Conservation (phyloP, 37 sponge, comb jelly and placozoan species). For the Crambe crambe region DNA sequence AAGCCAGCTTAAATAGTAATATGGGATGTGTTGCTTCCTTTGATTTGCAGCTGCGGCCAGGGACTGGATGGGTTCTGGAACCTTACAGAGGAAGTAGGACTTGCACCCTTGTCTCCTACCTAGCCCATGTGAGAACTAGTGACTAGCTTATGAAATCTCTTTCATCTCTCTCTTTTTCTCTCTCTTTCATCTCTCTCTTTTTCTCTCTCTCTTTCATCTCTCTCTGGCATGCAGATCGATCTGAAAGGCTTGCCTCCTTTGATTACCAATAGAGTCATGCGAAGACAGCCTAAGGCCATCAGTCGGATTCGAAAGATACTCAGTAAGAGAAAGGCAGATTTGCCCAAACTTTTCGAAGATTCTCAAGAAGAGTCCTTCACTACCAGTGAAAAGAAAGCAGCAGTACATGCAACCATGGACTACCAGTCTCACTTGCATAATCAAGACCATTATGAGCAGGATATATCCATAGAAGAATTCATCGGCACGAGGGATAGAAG, state of each 20-base stretch:
- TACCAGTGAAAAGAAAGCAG: background rate
- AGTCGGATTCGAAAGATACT: slow-evolving; percentile 25
- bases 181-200: background rate
- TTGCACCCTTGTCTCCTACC: slow-evolving; percentile 47
- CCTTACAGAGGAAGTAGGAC: slow-evolving; percentile 41
- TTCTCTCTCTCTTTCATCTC: background rate
- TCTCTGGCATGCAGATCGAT: slow-evolving; percentile 35
- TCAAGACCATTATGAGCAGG: background rate
- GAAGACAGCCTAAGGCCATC: slow-evolving; percentile 47
- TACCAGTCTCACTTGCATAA: too few relatives aligned
- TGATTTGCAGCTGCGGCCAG: slow-evolving; percentile 43
- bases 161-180: background rate
- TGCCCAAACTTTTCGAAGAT: background rate
- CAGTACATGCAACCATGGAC: background rate
- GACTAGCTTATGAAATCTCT: too few relatives aligned
- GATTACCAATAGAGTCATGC: slow-evolving; percentile 45
- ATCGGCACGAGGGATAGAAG: background rate
- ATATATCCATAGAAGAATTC: background rate
- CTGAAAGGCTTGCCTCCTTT: slow-evolving; percentile 47
- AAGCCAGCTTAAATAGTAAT: too few relatives aligned
- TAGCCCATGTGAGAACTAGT: slow-evolving; percentile 53
- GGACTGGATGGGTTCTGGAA: slow-evolving; percentile 59
- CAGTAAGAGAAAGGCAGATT: background rate
- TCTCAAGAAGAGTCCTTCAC: slow-evolving; percentile 1
- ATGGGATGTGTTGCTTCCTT: too few relatives aligned